Conservation (phyloP, 2,797 vertebrate genomes). For the Chaetophractus vellerosus region DNA sequence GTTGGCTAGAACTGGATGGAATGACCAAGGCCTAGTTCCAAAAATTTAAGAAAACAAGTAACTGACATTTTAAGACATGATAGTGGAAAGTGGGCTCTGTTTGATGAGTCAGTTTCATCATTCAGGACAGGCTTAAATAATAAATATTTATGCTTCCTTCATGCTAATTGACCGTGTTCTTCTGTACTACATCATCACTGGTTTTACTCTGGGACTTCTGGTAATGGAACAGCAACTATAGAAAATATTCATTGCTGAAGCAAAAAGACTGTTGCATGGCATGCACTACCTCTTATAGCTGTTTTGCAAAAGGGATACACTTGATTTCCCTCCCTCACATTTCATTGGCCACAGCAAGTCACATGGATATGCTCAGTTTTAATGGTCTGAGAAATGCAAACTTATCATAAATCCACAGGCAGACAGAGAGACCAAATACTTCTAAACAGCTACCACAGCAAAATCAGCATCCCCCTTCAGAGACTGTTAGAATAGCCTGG, state of each 20-base stretch:
- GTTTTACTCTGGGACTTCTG: neutral
- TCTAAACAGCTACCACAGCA: neutral
- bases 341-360: neutral
- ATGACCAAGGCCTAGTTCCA: neutral
- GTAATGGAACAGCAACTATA: neutral
- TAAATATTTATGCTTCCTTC: too few relatives aligned
- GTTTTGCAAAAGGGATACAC: neutral
- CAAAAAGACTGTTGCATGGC: neutral
- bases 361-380: neutral
- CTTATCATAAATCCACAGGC: neutral
- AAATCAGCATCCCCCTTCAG: fast-evolving
- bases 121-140: too few relatives aligned
- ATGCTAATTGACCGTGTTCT: neutral
- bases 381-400: neutral
- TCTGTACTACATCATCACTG: neutral
- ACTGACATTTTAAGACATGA: neutral
- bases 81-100: too few relatives aligned
- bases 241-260: neutral
- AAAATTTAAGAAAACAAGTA: neutral
- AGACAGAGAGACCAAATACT: too few relatives aligned
- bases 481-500: neutral
- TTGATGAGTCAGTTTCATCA: too few relatives aligned
- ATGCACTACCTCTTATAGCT: neutral
- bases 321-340: neutral
- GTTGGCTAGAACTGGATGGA: too few relatives aligned